A percentile compares a stretch with the other conserved stretches of the same genome.
These are phyloP conservation scores for Cantharis rustica DNA, from an alignment of 2,888 invertebrate species.

Conservation along the genomic window DNA sequence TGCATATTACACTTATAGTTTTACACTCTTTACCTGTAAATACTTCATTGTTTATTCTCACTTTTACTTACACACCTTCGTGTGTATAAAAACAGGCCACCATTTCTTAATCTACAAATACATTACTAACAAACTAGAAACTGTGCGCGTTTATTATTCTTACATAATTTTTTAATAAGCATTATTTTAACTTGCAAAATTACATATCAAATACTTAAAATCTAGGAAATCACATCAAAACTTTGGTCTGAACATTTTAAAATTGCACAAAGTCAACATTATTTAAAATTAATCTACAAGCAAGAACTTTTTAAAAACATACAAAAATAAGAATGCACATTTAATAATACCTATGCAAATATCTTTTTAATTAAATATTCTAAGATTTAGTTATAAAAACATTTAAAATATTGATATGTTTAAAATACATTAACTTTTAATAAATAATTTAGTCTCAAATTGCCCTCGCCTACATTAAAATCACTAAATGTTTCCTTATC, in stretches of 20 bases:
- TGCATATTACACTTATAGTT: background rate
- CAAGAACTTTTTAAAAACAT: background rate
- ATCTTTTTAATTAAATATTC: background rate
- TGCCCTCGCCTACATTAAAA: background rate
- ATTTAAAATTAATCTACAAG: slow-evolving; percentile 4
- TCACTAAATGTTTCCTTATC: background rate
- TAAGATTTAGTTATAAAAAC: background rate
- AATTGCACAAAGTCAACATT: slow-evolving; percentile 40
- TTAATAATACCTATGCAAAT: background rate
- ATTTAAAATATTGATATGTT: background rate
- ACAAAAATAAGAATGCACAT: background rate
- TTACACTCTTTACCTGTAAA: slow-evolving; percentile 1
- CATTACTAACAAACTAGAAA: slow-evolving; percentile 3
- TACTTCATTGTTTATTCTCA: slow-evolving; percentile 13
- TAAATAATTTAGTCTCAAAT: background rate
- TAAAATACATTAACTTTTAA: background rate
- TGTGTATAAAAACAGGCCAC: slow-evolving; percentile 11
- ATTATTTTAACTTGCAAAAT: slow-evolving; percentile 36
- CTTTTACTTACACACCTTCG: background rate
- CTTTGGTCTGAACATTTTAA: slow-evolving; percentile 46
- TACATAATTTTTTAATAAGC: slow-evolving; percentile 27
- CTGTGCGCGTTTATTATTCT: slow-evolving; percentile 14
- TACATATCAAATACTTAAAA: slow-evolving; percentile 26
- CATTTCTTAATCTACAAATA: slow-evolving; percentile 6
- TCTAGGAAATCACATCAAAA: slow-evolving; percentile 45